Evolutionary conservation across 2,797 vertebrate species (phyloP), one percentile per base, ranked within the genome.

Genomic region (Cirrhinus mrigala): DNA sequence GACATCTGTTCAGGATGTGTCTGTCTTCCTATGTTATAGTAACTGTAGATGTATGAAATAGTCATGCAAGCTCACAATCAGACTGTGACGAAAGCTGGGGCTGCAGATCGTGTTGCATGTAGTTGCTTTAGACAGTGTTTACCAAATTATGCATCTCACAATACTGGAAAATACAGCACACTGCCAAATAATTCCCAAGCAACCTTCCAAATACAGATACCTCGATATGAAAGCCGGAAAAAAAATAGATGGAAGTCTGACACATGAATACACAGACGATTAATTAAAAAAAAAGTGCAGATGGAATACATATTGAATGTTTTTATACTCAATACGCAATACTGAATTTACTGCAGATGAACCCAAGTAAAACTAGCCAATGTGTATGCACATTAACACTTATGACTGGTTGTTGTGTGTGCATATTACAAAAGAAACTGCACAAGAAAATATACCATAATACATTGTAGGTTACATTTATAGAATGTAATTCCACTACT

Each of bases 1-100:
- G 85, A 89, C 89, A 93, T 94, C 89, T 91, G 92, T 80, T 20
- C 56, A 91, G 89, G 90, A 91, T 90, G 91, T 89, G 85, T 82
- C 86, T 90, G 90, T 90, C 85, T 88, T 88, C 54, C 75, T 85
- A 70, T 87, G 81, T 90, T 93, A 89, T 87, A 85, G 86, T 85
- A 86, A 90, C 83, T 89, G 87, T 83, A 87, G 85, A 73, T 84
- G 89, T 91, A 89, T 90, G 89, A 88, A 91, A 91, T 68, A 90
- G 85, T 89, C 86, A 54, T 90, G 83, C 88, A 85, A 73, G 83
- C 84, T 85, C 86, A 88, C 89, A 89, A 92, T 91, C 80, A 81
- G 86, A 58, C 84, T 73, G 81, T 88, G 86, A 89, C 87, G 74
- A 88, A 87, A 78, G 33, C 48, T 85, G 81, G 85, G 89, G 87